Conservation (phyloP, 2,113 vertebrate species). For the Elgaria multicarinata region DNA sequence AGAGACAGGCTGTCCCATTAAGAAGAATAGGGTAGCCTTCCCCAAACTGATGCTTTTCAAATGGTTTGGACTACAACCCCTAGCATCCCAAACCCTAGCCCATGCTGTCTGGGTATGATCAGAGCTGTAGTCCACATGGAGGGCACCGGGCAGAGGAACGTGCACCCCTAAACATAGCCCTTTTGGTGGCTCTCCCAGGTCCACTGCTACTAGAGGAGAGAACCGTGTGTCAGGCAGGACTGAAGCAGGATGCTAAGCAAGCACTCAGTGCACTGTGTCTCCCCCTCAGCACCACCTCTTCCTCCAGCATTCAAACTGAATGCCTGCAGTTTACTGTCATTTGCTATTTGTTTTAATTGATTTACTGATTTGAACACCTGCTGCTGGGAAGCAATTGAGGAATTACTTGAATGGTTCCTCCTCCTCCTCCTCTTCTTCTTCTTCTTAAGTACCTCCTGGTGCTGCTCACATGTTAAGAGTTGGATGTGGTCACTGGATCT, state of each 20-base stretch:
- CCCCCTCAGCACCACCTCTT: background rate
- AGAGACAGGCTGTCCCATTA: too few relatives aligned
- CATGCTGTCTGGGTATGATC: too few relatives aligned
- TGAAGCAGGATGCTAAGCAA: background rate
- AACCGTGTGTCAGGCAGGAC: background rate
- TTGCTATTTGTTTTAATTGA: constrained; percentile 34
- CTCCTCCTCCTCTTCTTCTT: background rate
- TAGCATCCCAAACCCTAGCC: too few relatives aligned
- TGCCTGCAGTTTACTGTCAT: background rate
- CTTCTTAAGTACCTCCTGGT: background rate
- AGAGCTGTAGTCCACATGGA: too few relatives aligned
- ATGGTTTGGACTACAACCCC: too few relatives aligned
- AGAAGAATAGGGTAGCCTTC: too few relatives aligned
- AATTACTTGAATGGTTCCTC: background rate
- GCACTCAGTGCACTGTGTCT: background rate
- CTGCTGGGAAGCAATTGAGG: background rate
- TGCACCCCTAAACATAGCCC: background rate
- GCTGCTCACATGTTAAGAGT: background rate
- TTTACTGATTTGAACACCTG: constrained; percentile 22
- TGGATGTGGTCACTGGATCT: constrained; percentile 9
- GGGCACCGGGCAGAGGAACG: too few relatives aligned
- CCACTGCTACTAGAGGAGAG: too few relatives aligned
- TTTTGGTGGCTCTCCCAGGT: background rate
- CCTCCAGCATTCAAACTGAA: background rate
- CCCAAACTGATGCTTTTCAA: too few relatives aligned